Base-by-base conservation (phyloP, 1,140 invertebrate genomes). In the Neocloeon triangulifer region DNA sequence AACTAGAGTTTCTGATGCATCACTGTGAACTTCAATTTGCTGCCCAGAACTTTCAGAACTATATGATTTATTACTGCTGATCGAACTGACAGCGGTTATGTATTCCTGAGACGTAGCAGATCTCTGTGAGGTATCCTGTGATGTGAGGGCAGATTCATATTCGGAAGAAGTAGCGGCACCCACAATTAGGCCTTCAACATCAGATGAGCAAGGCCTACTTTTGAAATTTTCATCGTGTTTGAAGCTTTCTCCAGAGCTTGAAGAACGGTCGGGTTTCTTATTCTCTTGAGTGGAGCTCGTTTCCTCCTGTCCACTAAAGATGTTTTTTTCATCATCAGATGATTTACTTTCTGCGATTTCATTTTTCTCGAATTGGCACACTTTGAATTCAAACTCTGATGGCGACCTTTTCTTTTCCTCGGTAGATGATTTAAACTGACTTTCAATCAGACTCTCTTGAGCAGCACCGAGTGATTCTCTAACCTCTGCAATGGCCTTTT, bases 11-110 rank as follows among this genome's bases (percentile, higher is more conserved):
- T 89, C 85, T 2, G 81, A 86, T 15, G 78, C 59, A 51, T 89
- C 84, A 26, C 81, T 85, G 5, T 78, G 73, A 25, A 62, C 54
- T 57, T 88, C 81, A 39, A 85, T 64, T 49, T 80, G 85, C 51
- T 86, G 75, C 25, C 79, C 80, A 2, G 81, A 86, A 41, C 75
- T 80, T 50, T 86, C 70, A 1, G 81, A 86, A 47, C 84, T 78
- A 19, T 88, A 49, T 25, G 81, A 86, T 46, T 73, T 80, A 68
- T 84, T 81, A 1, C 80, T 86, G 46, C 77, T 81, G 37, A 85
- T 55, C 7, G 76, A 73, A 39, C 76, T 79, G 3, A 70, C 68
- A 8, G 78, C 80, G 29, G 80, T 86, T 10, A 73, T 69, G 49
- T 81, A 88, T 39, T 86, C 81, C 42, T 74, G 74, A 1, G 79